Base-by-base conservation (phyloP, 2,888 invertebrate genomes). In the Brachypterus glaber region DNA sequence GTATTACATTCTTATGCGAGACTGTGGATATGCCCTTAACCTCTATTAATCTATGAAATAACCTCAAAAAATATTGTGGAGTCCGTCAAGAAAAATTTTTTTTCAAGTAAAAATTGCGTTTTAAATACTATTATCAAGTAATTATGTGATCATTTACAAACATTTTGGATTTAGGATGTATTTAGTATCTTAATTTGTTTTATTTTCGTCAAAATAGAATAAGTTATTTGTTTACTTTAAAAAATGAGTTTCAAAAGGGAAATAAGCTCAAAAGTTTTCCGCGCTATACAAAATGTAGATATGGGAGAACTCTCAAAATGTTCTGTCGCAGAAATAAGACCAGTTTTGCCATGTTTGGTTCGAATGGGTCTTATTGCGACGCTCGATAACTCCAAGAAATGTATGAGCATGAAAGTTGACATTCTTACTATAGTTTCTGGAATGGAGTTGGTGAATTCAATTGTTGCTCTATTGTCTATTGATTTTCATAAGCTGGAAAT, bases 401-500 rank as follows among this genome's bases (percentile, higher is more conserved):
- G 91, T 60, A 78, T 82, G 29, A 82, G 83, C 52, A 81, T 82
- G 21, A 80, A 90, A 51, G 90, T 89, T 63, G 82, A 86, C 55
- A 85, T 93, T 35, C 68, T 95, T 2, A 86, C 87, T n/a, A 76
- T 92, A 32, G 71, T 95, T 1, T 87, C 91, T 1, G 90, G 90
- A 4, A 87, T 92, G 50, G 93, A 95, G 63, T 75, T 88, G 35
- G 95, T 95, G 0, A 96, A 96, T 64, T 88, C 90, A 37, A 87
- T 96, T 48, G 92, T 95, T 1, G 88, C 90, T 0, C 72, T 95
- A 11, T 70, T 96, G 3, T 92, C 93, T 5, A 91, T 95, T 35
- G 93, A 95, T 66, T 95, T 95, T 61, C 90, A 92, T 59, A 79
- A 85, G 16, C 68, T 96, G 29, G 95, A 95, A 69, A 79, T 82